Conservation (phyloP, 2,113 vertebrate species). For the Laticauda laticaudata region DNA sequence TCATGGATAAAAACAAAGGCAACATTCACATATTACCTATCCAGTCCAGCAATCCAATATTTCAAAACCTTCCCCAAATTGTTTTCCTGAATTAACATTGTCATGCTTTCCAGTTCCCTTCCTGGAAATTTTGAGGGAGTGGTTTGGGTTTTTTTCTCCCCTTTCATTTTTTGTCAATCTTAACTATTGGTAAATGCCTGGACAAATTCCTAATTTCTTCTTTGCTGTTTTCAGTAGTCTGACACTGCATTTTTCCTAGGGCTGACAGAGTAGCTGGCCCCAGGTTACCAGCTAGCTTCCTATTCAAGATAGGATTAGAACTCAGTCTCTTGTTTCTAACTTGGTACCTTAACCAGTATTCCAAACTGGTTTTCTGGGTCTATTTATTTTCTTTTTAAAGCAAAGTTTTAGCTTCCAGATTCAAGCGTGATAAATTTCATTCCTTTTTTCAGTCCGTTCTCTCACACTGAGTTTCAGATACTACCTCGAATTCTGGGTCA, state of each 20-base stretch:
- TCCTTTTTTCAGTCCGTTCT: not conserved
- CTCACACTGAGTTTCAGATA: not conserved
- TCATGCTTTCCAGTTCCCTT: not conserved
- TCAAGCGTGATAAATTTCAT: not conserved
- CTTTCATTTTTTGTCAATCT: not conserved
- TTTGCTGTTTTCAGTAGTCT: not conserved
- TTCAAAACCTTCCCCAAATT: not conserved
- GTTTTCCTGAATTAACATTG: not conserved
- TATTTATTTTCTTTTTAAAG: not conserved
- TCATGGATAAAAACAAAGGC: not conserved
- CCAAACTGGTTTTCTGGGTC: not conserved
- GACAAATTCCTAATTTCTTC: not conserved
- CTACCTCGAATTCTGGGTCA: not conserved
- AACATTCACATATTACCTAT: too few species aligned
- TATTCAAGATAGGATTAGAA: not conserved
- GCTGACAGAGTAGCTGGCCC: not conserved
- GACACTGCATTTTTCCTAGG: not conserved
- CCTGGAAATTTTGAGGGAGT: not conserved
- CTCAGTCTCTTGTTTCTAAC: not conserved
- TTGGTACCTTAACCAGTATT: not conserved
- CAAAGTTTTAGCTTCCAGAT: not conserved
- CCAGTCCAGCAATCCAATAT: not conserved
- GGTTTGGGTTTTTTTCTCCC: not conserved
- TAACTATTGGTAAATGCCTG: not conserved
- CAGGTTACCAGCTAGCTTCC: not conserved